Conservation (phyloP, 1,140 invertebrate genomes). For the Limonius californicus region DNA sequence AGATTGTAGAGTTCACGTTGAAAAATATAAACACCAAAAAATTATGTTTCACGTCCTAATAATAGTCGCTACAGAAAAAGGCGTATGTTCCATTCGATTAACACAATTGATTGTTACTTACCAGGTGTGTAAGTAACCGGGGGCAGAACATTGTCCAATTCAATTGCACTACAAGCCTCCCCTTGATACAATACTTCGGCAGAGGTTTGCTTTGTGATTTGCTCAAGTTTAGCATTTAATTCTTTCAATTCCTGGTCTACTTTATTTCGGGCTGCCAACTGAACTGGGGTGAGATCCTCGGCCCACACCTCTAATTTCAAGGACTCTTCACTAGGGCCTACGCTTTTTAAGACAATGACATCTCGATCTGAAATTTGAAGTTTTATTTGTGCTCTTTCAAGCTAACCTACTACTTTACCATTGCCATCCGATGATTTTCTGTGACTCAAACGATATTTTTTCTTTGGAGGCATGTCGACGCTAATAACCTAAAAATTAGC, state of each 20-base stretch:
- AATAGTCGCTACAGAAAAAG: too few species aligned
- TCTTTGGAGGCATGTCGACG: constrained; percentile 34
- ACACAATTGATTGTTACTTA: not conserved
- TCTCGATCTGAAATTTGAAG: constrained; percentile 35
- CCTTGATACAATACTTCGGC: constrained; percentile 21
- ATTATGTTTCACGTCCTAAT: too few species aligned
- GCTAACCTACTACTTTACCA: constrained; percentile 22
- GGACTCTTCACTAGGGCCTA: constrained; percentile 28
- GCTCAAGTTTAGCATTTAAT: constrained; percentile 5
- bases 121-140: not conserved
- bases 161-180: not conserved
- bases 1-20: too few species aligned
- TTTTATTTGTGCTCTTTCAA: not conserved
- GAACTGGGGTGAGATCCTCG: constrained; percentile 34
- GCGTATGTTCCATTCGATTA: too few species aligned
- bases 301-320: constrained; percentile 37
- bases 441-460: constrained; percentile 41
- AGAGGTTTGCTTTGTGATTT: constrained; percentile 14
- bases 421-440: constrained; percentile 43
- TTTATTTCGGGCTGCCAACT: constrained; percentile 25
- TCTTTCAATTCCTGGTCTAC: constrained; percentile 15
- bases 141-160: not conserved
- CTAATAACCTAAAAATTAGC: constrained; percentile 9
- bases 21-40: too few species aligned
- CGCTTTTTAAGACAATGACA: constrained; percentile 39